Conservation (phyloP, 2,113 vertebrate genomes). For the Eurypyga helias region DNA sequence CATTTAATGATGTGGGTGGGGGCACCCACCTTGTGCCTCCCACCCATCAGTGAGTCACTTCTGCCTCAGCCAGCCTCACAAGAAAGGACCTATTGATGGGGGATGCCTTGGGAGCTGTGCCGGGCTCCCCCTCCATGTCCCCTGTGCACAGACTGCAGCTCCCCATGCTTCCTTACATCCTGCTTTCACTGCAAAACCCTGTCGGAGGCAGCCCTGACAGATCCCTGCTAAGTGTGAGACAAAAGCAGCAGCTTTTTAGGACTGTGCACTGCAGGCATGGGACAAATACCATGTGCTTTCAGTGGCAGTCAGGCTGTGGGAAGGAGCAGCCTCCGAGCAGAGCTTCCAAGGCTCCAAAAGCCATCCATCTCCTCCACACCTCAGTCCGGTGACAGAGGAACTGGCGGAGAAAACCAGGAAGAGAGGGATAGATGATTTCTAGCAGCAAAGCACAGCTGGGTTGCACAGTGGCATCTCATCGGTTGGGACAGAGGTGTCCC, state of each 20-base stretch:
- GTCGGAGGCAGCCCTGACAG: not conserved
- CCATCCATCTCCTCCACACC: not conserved
- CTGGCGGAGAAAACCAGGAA: not conserved
- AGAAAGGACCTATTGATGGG: not conserved
- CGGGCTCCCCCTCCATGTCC: not conserved
- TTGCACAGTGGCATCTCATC: not conserved
- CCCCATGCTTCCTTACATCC: fast-evolving
- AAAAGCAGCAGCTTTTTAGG: not conserved
- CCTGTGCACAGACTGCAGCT: not conserved
- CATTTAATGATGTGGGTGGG: fast-evolving
- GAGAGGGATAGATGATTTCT: not conserved
- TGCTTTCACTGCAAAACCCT: not conserved
- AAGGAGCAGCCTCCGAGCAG: not conserved
- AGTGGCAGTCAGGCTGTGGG: fast-evolving
- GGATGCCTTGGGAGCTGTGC: not conserved
- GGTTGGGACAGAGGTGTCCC: not conserved
- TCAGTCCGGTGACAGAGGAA: not conserved
- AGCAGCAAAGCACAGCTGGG: not conserved
- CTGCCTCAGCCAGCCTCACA: not conserved
- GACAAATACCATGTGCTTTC: not conserved
- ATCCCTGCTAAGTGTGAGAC: not conserved
- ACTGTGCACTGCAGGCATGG: not conserved
- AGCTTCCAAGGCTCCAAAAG: not conserved
- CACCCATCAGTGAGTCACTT: not conserved
- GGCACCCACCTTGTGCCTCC: fast-evolving